Base-by-base conservation (phyloP, 2,888 invertebrate genomes). In the Lepas anatifera region DNA sequence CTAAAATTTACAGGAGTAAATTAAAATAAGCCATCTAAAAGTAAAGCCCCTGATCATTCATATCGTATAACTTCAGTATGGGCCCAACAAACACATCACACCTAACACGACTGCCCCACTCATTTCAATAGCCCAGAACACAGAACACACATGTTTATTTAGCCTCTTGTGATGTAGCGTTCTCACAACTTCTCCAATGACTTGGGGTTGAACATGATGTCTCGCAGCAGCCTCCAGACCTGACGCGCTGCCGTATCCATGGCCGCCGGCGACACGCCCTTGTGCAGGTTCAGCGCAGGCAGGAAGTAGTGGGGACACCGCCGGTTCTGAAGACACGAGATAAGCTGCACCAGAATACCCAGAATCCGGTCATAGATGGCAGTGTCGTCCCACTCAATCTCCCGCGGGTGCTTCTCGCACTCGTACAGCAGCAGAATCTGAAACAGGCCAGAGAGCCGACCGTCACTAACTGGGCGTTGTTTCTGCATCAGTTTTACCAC, bases 221-320 rank as follows among this genome's bases (percentile, higher is more conserved):
- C 94, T 71, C 95, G 81, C 18, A 93, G 90, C 71, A 95, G 85
- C 78, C 92, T 84, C 95, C 95, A 95, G 75, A 92, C 90, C 79
- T 93, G 92, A 81, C 94, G 94, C 68, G 95, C 92, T 8, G 94
- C 93, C 81, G 91, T 92, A 81, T 96, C 95, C 77, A 96, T 82
- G 4, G 91, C 88, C 77, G 89, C 89, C 72, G 91, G 89, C 39
- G 92, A 90, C 80, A 94, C 94, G 71, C 94, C 95, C 79, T 92
- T 91, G 81, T 97, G 93, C 73, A 97, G 83, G 81, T 96, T 95
- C 77, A 96, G 85, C 77, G 89, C 90, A 22, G 95, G 95, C 71
- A 96, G 84, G 82, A 96, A 96, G 79, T 96, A 96, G 81, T 96
- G 95, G 37, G 95, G 94, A 80, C 95, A 96, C 70, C 93, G 84